Base-by-base conservation (phyloP, 2,888 invertebrate genomes). In the Barypeithes pellucidus region DNA sequence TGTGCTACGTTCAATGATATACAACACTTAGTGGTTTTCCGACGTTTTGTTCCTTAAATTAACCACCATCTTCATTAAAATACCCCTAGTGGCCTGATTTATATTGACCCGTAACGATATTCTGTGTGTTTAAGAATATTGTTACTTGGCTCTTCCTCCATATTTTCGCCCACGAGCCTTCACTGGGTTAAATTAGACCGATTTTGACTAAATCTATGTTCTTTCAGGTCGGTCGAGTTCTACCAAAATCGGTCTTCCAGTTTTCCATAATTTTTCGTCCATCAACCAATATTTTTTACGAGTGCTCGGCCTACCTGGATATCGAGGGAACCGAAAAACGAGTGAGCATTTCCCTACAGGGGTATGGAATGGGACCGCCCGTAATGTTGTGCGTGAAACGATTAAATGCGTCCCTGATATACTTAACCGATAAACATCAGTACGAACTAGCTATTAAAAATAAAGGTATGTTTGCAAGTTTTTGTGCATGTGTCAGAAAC, bases 381-480 rank as follows among this genome's bases (percentile, higher is more conserved):
- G 87, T 92, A 67, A 82, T 84, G 54, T 81, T 91, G 12, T 90
- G 90, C 78, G 80, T 90, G 14, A 88, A 89, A 76, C 88, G 87
- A 2, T 83, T 91, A 12, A 88, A 91, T 72, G 88, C 89, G 81
- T 88, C 88, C 73, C 84, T 87, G 67, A 88, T 91, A 50, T 91
- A 89, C 76, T 86, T 91, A 24, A 89, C 88, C 75, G 89, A 90
- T 16, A 82, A 84, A 18, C 90, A 91, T 80, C 86, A 88, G 77
- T 91, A 90, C 78, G 90, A 92, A 87, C 86, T 91, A 20, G 87
- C 88, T 14, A 88, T 88, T 20, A 86, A 85, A n/a, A 90, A 89
- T 81, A 88, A 86, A 85, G 90, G 90, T 89, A 83, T 62, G n/a
- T n/a, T n/a, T n/a, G n/a, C n/a, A n/a, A n/a, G n/a, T n/a, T n/a